phyloP scores from a whole-genome alignment of 2,888 invertebrate genomes.

The Zonitis immaculata region DNA sequence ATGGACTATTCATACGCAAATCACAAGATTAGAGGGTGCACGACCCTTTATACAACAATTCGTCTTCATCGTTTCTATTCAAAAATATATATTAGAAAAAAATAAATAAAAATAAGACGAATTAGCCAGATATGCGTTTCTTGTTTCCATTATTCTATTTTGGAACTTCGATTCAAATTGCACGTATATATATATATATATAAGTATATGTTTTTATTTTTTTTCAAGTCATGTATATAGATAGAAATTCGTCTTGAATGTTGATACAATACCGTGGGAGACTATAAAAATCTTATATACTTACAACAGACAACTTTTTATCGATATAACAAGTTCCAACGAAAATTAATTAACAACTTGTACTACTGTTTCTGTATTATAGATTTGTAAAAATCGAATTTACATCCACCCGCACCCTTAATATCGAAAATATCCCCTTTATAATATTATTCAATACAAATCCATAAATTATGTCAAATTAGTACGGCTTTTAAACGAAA shows the following conservation, averaged over 20 bases:
- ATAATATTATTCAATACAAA: background rate
- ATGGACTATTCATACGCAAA: slow-evolving; percentile 47
- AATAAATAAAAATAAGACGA: too few species aligned
- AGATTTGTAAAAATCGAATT: background rate
- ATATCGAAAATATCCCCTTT: background rate
- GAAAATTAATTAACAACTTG: too few species aligned
- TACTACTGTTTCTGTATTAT: too few species aligned
- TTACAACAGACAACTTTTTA: background rate
- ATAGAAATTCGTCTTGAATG: slow-evolving; percentile 1
- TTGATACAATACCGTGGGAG: slow-evolving; percentile 3
- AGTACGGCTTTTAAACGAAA: slow-evolving; percentile 23
- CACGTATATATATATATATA: too few species aligned
- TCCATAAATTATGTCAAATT: slow-evolving; percentile 13
- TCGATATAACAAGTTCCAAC: background rate
- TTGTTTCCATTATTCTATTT: background rate
- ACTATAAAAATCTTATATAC: background rate
- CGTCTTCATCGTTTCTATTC: background rate
- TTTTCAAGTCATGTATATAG: background rate
- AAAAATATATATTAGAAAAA: too few species aligned
- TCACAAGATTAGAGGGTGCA: slow-evolving; percentile 40
- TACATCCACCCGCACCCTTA: background rate
- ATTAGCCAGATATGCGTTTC: background rate
- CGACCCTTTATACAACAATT: slow-evolving; percentile 4
- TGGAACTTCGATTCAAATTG: background rate
- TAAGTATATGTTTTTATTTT: too few species aligned